phyloP scores from a whole-genome alignment of 2,797 vertebrate species.

The Chelidonichthys spinosus region DNA sequence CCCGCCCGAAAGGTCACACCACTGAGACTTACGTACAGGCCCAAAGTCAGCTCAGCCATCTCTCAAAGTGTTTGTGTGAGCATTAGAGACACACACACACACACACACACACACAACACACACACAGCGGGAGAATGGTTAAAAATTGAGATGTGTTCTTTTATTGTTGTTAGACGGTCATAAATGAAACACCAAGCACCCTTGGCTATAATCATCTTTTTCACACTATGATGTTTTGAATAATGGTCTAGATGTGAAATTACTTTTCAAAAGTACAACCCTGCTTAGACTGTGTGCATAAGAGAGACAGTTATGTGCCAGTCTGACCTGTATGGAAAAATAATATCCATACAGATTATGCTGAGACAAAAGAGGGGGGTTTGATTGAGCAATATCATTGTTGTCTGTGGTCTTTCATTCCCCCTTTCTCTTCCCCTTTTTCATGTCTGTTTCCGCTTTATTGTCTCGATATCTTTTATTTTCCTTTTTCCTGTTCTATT shows the following conservation, averaged over 20 bases:
- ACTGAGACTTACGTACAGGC: conserved; percentile 56
- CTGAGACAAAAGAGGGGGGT: conserved; percentile 26
- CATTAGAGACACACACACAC: not conserved
- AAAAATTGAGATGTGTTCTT: conserved; percentile 4
- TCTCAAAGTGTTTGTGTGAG: conserved; percentile 29
- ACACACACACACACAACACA: not conserved
- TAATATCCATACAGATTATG: conserved; percentile 58
- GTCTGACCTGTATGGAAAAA: conserved; percentile 66
- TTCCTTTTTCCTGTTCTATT: not conserved
- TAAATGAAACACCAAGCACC: conserved; percentile 20
- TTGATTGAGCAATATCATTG: conserved; percentile 49
- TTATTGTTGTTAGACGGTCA: conserved; percentile 30
- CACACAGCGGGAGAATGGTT: not conserved
- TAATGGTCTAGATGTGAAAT: conserved; percentile 34
- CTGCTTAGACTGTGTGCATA: not conserved
- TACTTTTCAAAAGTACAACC: conserved; percentile 4
- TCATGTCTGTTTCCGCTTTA: conserved; percentile 9
- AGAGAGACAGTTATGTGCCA: conserved; percentile 39
- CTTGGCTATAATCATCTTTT: conserved; percentile 24
- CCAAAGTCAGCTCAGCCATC: conserved; percentile 62
- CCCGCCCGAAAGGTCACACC: conserved; percentile 71
- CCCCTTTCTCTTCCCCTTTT: conserved; percentile 7
- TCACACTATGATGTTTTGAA: conserved; percentile 34
- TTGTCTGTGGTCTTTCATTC: conserved; percentile 33
- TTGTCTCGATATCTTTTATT: conserved; percentile 16